A percentile compares a stretch with the other conserved stretches of the same genome.
Evolutionary conservation across 1,140 invertebrate species (phyloP).

Genomic region (Agraylea sexmaculata): DNA sequence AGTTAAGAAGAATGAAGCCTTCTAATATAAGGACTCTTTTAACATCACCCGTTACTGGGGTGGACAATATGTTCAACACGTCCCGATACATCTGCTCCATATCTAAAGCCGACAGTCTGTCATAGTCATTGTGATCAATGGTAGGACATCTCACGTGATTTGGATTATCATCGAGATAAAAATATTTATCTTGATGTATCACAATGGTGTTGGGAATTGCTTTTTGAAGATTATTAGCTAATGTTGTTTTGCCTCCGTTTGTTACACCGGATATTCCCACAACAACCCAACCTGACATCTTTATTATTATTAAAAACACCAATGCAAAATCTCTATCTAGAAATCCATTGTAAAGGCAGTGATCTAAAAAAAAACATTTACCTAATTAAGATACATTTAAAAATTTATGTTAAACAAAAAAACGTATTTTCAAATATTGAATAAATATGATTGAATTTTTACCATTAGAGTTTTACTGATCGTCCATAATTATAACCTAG

Average conservation of each 20-base stretch:
- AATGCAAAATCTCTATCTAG: conserved; percentile 24
- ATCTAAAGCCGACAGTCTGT: conserved; percentile 58
- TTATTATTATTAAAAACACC: conserved; percentile 14
- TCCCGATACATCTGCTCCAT: conserved; percentile 59
- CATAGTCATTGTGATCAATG: conserved; percentile 68
- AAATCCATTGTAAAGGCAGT: conserved; percentile 42
- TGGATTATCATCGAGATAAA: conserved; percentile 52
- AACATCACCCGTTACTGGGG: conserved; percentile 13
- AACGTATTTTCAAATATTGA: background rate
- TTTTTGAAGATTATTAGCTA: conserved; percentile 46
- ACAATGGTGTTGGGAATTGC: conserved; percentile 34
- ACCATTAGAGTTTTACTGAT: no score
- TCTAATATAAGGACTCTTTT: conserved; percentile 46
- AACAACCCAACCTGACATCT: conserved; percentile 46
- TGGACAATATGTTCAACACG: conserved; percentile 33
- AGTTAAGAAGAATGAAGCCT: conserved; percentile 50
- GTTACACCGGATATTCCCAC: conserved; percentile 66
- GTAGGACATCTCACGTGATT: conserved; percentile 50
- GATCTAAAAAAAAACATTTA: conserved; percentile 33
- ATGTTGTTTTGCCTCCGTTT: conserved; percentile 66
- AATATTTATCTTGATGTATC: conserved; percentile 69
- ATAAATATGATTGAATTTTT: no score
- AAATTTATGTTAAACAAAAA: background rate
- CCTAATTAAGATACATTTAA: conserved; percentile 4
- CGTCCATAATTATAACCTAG: no score